Percentiles rank a stretch among this genome's conserved stretches.
These are phyloP conservation scores for Oncorhynchus clarkii DNA, from an alignment of 2,113 vertebrate species.

Conservation along the genomic window DNA sequence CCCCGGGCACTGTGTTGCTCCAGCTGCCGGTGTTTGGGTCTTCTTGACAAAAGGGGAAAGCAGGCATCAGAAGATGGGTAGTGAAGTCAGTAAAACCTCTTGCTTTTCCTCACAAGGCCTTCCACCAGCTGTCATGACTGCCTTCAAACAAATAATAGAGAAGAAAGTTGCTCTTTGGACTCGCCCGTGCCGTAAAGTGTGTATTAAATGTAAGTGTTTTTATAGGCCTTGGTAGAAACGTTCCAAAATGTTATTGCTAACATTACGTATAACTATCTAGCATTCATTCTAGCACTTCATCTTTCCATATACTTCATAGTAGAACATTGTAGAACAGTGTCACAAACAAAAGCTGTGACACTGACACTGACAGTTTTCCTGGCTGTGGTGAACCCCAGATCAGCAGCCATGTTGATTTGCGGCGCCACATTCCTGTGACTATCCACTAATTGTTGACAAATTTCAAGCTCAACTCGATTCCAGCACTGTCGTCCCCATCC, in stretches of 20 bases:
- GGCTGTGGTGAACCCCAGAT: slow-evolving; percentile 8
- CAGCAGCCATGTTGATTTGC: slow-evolving; percentile 51
- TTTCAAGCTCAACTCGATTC: slow-evolving; percentile 52
- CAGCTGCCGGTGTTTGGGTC: slow-evolving; percentile 65
- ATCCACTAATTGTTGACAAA: slow-evolving; percentile 71
- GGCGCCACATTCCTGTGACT: slow-evolving; percentile 57
- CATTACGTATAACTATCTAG: background rate
- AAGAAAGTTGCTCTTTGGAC: background rate
- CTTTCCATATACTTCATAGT: background rate
- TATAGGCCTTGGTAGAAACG: background rate
- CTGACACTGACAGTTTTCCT: too few species aligned
- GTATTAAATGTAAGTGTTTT: slow-evolving; percentile 4
- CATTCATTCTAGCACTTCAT: background rate
- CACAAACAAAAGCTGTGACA: too few species aligned
- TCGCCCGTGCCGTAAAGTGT: background rate
- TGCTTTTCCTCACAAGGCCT: background rate
- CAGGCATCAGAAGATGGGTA: slow-evolving; percentile 34
- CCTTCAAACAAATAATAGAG: background rate
- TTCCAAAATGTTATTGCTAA: background rate
- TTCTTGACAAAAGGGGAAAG: slow-evolving; percentile 36
- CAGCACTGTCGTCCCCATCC: slow-evolving; percentile 25
- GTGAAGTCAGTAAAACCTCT: background rate
- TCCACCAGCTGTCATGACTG: slow-evolving; percentile 28
- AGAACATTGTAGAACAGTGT: background rate
- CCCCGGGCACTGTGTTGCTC: slow-evolving; percentile 52